A percentile compares a stretch with the other conserved stretches of the same genome.
phyloP scores from a whole-genome alignment of 2,113 vertebrate genomes.

The Muntiacus reevesi region DNA sequence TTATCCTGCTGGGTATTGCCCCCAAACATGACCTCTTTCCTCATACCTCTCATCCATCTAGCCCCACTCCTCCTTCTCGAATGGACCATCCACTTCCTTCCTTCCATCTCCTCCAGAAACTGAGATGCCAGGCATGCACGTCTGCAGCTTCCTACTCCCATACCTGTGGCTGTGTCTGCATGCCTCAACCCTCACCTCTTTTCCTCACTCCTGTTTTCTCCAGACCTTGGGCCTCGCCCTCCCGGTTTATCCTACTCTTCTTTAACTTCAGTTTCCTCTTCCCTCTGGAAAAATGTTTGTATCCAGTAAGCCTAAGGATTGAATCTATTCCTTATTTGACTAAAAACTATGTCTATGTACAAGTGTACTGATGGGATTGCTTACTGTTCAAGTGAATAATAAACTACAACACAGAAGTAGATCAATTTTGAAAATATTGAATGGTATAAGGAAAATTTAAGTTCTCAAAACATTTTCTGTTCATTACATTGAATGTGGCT shows the following conservation, averaged over 20 bases:
- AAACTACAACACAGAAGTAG: background rate
- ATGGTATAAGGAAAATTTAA: background rate
- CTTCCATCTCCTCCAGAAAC: background rate
- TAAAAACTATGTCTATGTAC: background rate
- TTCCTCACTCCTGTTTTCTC: background rate
- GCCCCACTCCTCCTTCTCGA: background rate
- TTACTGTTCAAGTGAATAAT: conserved; percentile 30
- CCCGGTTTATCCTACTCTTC: background rate
- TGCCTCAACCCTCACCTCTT: background rate
- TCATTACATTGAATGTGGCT: background rate
- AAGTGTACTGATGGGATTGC: background rate
- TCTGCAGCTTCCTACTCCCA: background rate
- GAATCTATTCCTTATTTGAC: conserved; percentile 31
- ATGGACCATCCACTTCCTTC: background rate
- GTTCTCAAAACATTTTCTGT: background rate
- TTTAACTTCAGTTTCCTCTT: background rate
- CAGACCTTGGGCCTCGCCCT: background rate
- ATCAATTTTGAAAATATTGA: background rate
- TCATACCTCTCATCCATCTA: background rate
- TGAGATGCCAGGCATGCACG: too few species aligned
- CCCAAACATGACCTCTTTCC: background rate
- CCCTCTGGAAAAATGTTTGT: conserved; percentile 42
- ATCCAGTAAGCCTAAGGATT: background rate
- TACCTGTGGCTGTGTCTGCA: background rate
- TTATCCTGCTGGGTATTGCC: background rate